phyloP scores from a whole-genome alignment of 2,113 vertebrate genomes.

The Sapajus apella region DNA sequence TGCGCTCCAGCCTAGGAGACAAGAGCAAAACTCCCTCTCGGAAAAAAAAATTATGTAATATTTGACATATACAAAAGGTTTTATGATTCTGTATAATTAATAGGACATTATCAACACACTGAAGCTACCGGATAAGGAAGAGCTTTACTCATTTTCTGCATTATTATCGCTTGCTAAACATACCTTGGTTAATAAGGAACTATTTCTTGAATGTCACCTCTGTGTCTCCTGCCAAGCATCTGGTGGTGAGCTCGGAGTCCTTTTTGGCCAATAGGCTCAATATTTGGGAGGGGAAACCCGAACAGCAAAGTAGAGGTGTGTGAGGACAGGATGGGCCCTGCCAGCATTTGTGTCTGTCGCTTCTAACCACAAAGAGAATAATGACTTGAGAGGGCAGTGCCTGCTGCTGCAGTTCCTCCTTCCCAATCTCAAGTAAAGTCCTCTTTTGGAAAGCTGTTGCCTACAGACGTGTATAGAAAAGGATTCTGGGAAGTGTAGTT shows the following conservation, averaged over 20 bases:
- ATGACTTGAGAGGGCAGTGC: not conserved
- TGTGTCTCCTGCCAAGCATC: not conserved
- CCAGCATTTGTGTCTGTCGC: not conserved
- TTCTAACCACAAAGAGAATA: not conserved
- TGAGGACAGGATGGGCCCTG: not conserved
- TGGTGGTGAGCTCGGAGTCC: not conserved
- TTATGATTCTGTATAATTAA: not conserved
- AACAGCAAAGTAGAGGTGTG: not conserved
- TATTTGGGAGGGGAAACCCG: not conserved
- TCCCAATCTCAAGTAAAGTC: not conserved
- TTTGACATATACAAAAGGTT: not conserved
- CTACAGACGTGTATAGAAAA: not conserved
- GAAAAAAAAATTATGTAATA: not conserved
- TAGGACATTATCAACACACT: not conserved
- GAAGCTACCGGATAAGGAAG: not conserved
- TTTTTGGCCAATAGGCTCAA: not conserved
- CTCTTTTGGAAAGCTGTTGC: not conserved
- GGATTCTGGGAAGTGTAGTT: constrained; percentile 31
- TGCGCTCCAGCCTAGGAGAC: too few relatives aligned
- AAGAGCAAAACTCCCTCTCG: too few relatives aligned
- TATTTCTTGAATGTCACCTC: not conserved
- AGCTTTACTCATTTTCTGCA: not conserved
- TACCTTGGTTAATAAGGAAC: not conserved
- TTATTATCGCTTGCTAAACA: not conserved
- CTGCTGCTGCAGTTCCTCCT: not conserved